Conservation (phyloP, 2,888 invertebrate genomes). For the Drosophila aldrichi region DNA sequence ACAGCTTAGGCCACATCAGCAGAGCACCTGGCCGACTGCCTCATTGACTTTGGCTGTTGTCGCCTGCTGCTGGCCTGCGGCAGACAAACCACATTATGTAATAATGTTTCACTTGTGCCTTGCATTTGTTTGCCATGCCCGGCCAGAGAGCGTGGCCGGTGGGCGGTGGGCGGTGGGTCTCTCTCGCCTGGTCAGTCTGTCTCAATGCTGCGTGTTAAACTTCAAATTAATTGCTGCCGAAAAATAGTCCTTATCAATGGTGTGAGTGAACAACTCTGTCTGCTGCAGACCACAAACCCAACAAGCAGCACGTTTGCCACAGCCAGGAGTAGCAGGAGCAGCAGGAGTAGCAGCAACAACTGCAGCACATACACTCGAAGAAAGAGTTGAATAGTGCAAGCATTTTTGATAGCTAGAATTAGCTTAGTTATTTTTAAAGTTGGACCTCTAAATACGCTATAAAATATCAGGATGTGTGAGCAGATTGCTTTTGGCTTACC, state of each 20-base stretch:
- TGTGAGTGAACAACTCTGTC: conserved; percentile 43
- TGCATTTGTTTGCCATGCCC: conserved; percentile 11
- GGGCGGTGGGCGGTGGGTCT: no score
- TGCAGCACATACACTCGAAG: background rate
- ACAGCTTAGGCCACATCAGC: conserved; percentile 8
- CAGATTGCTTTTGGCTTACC: no score
- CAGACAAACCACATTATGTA: conserved; percentile 55
- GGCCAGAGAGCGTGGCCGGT: background rate
- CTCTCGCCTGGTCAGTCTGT: background rate
- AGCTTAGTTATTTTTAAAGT: background rate
- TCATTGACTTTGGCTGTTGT: conserved; percentile 16
- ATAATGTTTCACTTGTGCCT: conserved; percentile 52
- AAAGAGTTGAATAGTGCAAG: background rate
- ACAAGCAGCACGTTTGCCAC: conserved; percentile 72
- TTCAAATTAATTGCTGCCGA: conserved; percentile 79
- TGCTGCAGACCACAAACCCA: conserved; percentile 67
- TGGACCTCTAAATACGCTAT: background rate
- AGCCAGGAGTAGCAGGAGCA: conserved; percentile 24
- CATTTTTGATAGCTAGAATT: background rate
- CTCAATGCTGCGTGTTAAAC: conserved; percentile 69
- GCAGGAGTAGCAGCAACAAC: conserved; percentile 14
- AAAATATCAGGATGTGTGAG: background rate
- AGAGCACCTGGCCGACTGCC: conserved; percentile 17
- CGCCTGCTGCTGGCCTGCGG: conserved; percentile 18
- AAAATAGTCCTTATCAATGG: conserved; percentile 61